A percentile compares a stretch with the other conserved stretches of the same genome.
These are phyloP conservation scores for Brassicogethes aeneus DNA, from an alignment of 2,888 invertebrate species.

Conservation along the genomic window DNA sequence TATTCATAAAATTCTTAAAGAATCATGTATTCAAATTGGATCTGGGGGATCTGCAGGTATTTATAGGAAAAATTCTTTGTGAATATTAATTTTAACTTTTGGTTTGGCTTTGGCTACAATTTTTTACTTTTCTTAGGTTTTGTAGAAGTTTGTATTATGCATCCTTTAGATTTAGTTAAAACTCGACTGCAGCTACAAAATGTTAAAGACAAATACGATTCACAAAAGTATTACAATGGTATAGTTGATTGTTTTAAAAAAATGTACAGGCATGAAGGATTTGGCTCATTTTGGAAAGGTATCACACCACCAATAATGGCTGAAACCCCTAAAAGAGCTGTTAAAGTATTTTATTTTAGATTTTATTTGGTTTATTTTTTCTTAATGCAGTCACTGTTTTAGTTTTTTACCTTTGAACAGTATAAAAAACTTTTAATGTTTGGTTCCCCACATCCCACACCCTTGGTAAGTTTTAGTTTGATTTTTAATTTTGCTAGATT, in stretches of 20 bases:
- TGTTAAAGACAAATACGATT: slow-evolving; percentile 38
- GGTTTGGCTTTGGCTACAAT: too few relatives aligned
- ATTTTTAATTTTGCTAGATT: not conserved
- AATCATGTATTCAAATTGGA: slow-evolving; percentile 72
- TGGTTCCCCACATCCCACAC: slow-evolving; percentile 64
- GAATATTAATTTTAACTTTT: too few relatives aligned
- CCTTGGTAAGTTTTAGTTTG: slow-evolving; percentile 51
- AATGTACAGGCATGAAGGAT: slow-evolving; percentile 80
- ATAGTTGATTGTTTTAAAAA: slow-evolving; percentile 80
- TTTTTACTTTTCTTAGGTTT: slow-evolving; percentile 48
- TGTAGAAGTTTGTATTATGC: slow-evolving; percentile 93
- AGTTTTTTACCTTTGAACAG: slow-evolving; percentile 89
- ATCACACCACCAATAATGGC: slow-evolving; percentile 87
- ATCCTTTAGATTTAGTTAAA: slow-evolving; percentile 89
- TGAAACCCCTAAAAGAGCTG: slow-evolving; percentile 91
- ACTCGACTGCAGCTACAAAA: slow-evolving; percentile 77
- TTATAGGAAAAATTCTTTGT: too few relatives aligned
- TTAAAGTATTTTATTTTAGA: slow-evolving; percentile 50
- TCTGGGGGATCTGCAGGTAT: slow-evolving; percentile 83
- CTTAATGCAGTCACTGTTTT: slow-evolving; percentile 27
- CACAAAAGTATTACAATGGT: slow-evolving; percentile 56
- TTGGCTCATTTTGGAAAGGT: slow-evolving; percentile 85
- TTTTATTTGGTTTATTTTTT: not conserved
- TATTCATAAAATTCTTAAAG: slow-evolving; percentile 39
- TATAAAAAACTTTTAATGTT: slow-evolving; percentile 80